Conservation (phyloP, 2,113 vertebrate genomes). For the Grallaria varia region DNA sequence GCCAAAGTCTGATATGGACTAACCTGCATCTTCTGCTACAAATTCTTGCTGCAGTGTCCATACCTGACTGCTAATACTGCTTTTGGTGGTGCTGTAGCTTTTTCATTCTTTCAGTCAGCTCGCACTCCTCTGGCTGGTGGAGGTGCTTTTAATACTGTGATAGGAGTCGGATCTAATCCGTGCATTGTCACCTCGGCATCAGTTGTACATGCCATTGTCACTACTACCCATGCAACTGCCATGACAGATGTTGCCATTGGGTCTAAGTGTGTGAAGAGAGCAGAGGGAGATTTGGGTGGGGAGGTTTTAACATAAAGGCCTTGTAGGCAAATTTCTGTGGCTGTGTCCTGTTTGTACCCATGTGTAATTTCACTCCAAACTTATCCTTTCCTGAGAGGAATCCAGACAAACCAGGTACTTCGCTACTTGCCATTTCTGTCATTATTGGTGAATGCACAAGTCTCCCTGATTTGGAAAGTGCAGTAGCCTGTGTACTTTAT, state of each 20-base stretch:
- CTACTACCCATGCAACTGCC: neutral
- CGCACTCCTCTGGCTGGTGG: neutral
- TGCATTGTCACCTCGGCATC: neutral
- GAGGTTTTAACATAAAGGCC: neutral
- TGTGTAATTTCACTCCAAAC: neutral
- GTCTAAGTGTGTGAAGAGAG: neutral
- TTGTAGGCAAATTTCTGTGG: neutral
- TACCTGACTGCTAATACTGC: neutral
- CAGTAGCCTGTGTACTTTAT: neutral
- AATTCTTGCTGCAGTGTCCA: neutral
- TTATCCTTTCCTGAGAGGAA: neutral
- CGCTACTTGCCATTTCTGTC: neutral
- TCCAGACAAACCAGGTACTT: neutral
- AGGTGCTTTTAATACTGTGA: neutral
- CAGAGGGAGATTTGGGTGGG: neutral
- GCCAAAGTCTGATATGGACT: neutral
- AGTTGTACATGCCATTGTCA: rapidly evolving
- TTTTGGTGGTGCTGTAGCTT: neutral
- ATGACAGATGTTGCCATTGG: neutral
- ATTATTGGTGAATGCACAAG: neutral
- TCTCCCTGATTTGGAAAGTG: neutral
- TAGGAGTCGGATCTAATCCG: neutral
- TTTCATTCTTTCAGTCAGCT: neutral
- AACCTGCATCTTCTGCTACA: too few relatives aligned
- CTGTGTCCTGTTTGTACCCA: neutral